Percentiles rank a stretch among this genome's conserved stretches.
phyloP scores from a whole-genome alignment of 2,888 invertebrate genomes.

The Sipha maydis region DNA sequence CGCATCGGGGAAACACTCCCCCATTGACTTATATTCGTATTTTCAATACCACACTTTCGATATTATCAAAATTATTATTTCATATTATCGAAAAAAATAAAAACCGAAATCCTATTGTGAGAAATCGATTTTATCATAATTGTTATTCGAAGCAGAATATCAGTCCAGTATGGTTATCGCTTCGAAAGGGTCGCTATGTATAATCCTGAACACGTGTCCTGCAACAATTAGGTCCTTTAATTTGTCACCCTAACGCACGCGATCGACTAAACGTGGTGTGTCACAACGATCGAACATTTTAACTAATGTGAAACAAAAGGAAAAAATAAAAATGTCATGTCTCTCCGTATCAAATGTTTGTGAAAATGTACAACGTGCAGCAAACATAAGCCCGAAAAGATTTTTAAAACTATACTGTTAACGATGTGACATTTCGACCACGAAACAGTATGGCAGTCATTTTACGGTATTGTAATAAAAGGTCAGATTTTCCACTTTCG shows the following conservation, averaged over 20 bases:
- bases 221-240: not conserved
- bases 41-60: not conserved
- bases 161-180: not conserved
- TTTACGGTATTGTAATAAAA: not conserved
- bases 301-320: not conserved
- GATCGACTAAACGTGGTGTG: not conserved
- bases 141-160: not conserved
- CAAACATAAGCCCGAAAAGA: not conserved
- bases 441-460: not conserved
- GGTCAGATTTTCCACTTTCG: constrained; percentile 26
- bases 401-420: not conserved
- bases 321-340: not conserved
- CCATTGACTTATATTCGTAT: not conserved
- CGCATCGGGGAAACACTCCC: not conserved
- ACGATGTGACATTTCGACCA: constrained; percentile 30
- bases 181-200: not conserved
- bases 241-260: not conserved
- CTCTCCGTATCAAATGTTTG: not conserved
- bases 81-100: not conserved
- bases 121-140: not conserved
- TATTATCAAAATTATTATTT: not conserved
- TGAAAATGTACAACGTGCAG: not conserved
- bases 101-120: not conserved
- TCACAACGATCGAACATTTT: not conserved
- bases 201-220: not conserved